A percentile compares a stretch with the other conserved stretches of the same genome.
These are phyloP conservation scores for Macaca fascicularis DNA, from an alignment of 2,113 vertebrate species.

Conservation along the genomic window T2T-MFA8v1.1 NC_088386.1:99662001-99662500, in stretches of 20 bases:
- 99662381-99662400: not conserved
- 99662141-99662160: not conserved
- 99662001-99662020: no score
- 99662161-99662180: not conserved
- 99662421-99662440: slow-evolving; percentile 19
- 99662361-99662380: not conserved
- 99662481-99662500: slow-evolving; percentile 40
- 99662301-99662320: not conserved
- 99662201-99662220: not conserved
- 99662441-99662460: slow-evolving; percentile 62
- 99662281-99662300: not conserved
- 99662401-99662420: not conserved
- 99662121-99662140: not conserved
- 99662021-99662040: no score
- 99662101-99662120: not conserved
- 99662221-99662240: not conserved
- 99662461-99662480: not conserved
- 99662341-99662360: not conserved
- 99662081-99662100: slow-evolving; percentile 1
- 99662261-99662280: not conserved
- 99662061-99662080: not conserved
- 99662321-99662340: not conserved
- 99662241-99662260: not conserved
- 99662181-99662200: not conserved
- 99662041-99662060: no score